A percentile compares a stretch with the other conserved stretches of the same genome.
Conservation (phyloP, 2,113 vertebrate species). For the Mellivora capensis region DNA sequence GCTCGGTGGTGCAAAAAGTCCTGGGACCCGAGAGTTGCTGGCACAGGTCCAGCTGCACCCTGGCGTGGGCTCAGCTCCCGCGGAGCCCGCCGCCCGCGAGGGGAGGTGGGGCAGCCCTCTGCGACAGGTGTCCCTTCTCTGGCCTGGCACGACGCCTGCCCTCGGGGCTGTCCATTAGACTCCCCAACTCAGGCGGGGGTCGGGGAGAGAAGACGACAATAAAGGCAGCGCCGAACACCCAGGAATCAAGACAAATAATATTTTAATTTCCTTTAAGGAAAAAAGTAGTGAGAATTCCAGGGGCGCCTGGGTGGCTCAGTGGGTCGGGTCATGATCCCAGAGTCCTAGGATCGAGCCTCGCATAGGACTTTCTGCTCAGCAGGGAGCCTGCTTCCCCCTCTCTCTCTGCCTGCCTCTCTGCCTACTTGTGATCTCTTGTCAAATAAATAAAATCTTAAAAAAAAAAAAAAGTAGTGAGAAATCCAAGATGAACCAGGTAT, state of each 20-base stretch:
- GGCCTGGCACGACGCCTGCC: too few relatives aligned
- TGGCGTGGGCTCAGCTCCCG: neutral
- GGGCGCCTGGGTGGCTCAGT: too few relatives aligned
- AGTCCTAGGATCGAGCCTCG: too few relatives aligned
- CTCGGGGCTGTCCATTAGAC: accelerated
- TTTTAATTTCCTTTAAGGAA: neutral
- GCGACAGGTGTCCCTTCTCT: neutral
- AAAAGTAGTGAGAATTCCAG: neutral
- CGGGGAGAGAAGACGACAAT: neutral
- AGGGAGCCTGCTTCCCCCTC: too few relatives aligned
- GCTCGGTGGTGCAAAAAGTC: neutral
- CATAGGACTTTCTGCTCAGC: too few relatives aligned
- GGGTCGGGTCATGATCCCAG: too few relatives aligned
- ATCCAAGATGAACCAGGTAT: neutral
- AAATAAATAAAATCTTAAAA: too few relatives aligned
- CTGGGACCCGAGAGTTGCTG: accelerated
- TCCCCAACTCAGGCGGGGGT: neutral
- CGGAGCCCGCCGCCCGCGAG: accelerated
- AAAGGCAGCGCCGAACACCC: neutral
- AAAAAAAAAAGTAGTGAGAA: neutral
- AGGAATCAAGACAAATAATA: too few relatives aligned
- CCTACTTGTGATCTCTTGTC: too few relatives aligned
- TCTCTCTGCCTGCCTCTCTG: too few relatives aligned
- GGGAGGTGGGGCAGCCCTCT: neutral
- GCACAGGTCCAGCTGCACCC: too few relatives aligned